Evolutionary conservation across 2,797 vertebrate genomes (phyloP), one percentile per base, ranked within the genome.

Genomic region (Parotocinclus haroldoi): DNA sequence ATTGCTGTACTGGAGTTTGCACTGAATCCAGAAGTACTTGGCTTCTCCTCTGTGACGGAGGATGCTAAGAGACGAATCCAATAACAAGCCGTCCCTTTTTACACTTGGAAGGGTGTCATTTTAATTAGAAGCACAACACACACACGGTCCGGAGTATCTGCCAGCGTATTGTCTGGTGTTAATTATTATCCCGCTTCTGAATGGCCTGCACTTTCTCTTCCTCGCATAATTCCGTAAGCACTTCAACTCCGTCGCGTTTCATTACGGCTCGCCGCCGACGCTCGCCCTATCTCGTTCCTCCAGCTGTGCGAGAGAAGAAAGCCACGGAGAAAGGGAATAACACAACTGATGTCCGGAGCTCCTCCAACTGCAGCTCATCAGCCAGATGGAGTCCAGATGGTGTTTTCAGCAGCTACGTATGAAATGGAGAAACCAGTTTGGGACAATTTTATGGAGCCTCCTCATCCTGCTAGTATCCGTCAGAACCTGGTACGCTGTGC

Each of bases 101-200:
- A 18, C 19, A 9, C 48, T 38, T 16, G 27, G 45, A 49, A 46
- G 12, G 36, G 37, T 50, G 45, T 61, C n/a, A 11, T 50, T 51
- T 50, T 62, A 38, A 50, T 51, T 62, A 58, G 53, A 64, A 54
- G 16, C 27, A 27, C 27, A 17, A 42, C 42, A 63, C 42, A 49
- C 44, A 49, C 45, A 60, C 44, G 40, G 7, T 37, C 39, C 16
- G 52, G 13, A 69, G 62, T 69, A 39, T 36, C 67, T 57, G 42
- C 4, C n/a, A 37, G 66, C 42, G n/a, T 39, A 69, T 64, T 70
- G 39, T 70, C 48, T 58, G 61, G 61, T 64, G 61, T 70, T 70
- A 70, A 70, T 64, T 70, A 42, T 70, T 64, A 63, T 58, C 54
- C 60, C 9, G 6, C 17, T 62, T 1, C 48, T 50, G 48, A 50